Conservation (phyloP, 2,797 vertebrate genomes). For the Poeciliopsis gracilis region DNA sequence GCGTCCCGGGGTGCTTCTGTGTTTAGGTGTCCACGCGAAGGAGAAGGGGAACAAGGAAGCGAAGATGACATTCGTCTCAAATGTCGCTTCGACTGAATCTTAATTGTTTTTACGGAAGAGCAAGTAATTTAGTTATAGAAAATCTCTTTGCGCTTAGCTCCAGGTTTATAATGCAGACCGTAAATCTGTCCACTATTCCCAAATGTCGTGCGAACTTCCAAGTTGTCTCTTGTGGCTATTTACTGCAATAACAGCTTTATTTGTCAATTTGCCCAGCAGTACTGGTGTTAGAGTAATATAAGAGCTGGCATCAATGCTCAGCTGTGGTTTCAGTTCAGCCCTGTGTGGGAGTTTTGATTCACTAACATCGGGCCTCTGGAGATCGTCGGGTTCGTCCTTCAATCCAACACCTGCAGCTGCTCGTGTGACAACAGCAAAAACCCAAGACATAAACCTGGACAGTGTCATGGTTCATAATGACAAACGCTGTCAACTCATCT, state of each 20-base stretch:
- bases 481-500: not conserved
- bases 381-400: not conserved
- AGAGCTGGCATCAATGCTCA: not conserved
- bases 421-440: slow-evolving; percentile 8
- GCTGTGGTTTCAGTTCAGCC: not conserved
- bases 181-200: not conserved
- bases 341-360: slow-evolving; percentile 10
- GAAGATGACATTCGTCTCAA: not conserved
- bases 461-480: not conserved
- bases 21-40: slow-evolving; percentile 16
- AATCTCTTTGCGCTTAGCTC: not conserved
- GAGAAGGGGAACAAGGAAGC: slow-evolving; percentile 14
- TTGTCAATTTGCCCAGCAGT: not conserved
- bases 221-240: not conserved
- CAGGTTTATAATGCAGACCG: not conserved
- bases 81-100: not conserved
- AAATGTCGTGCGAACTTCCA: slow-evolving; percentile 3
- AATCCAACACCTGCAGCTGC: not conserved
- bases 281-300: not conserved
- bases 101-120: slow-evolving; percentile 2
- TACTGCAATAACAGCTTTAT: slow-evolving; percentile 9
- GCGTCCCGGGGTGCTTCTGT: slow-evolving; percentile 42
- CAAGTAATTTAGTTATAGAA: not conserved
- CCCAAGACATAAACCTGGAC: not conserved
- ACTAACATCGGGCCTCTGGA: not conserved